phyloP scores from a whole-genome alignment of 2,113 vertebrate genomes.

The Lipophrys pholis region DNA sequence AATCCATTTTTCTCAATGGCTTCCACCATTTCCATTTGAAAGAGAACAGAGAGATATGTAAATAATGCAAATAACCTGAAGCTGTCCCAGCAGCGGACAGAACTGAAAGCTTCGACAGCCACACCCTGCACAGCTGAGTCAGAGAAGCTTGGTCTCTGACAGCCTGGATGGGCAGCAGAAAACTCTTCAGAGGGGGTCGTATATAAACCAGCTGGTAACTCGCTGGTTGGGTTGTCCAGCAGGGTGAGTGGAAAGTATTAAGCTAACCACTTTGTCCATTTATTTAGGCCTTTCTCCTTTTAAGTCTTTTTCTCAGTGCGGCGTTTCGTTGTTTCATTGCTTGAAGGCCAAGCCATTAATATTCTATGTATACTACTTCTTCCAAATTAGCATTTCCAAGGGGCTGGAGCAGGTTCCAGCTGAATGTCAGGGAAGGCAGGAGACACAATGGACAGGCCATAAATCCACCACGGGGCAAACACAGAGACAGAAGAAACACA shows the following conservation, averaged over 20 bases:
- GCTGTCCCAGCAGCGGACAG: background rate
- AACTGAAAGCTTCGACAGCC: background rate
- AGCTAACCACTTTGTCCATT: background rate
- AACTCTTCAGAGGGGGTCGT: background rate
- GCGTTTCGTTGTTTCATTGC: too few species aligned
- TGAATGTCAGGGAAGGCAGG: too few species aligned
- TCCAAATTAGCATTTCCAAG: too few species aligned
- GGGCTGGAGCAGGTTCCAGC: too few species aligned
- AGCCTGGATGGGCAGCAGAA: conserved; percentile 12
- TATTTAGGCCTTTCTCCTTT: too few species aligned
- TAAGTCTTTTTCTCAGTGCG: too few species aligned
- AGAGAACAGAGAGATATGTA: background rate
- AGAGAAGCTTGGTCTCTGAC: conserved; percentile 1
- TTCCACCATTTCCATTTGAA: background rate
- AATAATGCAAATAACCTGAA: background rate
- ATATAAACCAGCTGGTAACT: background rate
- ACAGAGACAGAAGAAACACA: too few species aligned
- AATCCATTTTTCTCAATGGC: background rate
- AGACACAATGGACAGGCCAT: too few species aligned
- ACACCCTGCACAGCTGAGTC: background rate
- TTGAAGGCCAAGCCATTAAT: too few species aligned
- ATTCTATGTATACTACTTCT: too few species aligned
- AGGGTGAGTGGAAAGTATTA: background rate
- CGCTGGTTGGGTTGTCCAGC: conserved; percentile 22
- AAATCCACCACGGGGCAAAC: too few species aligned